Percentiles rank a stretch among this genome's conserved stretches.
Evolutionary conservation across 1,140 invertebrate species (phyloP).

Genomic region (Drosophila funebris): DNA sequence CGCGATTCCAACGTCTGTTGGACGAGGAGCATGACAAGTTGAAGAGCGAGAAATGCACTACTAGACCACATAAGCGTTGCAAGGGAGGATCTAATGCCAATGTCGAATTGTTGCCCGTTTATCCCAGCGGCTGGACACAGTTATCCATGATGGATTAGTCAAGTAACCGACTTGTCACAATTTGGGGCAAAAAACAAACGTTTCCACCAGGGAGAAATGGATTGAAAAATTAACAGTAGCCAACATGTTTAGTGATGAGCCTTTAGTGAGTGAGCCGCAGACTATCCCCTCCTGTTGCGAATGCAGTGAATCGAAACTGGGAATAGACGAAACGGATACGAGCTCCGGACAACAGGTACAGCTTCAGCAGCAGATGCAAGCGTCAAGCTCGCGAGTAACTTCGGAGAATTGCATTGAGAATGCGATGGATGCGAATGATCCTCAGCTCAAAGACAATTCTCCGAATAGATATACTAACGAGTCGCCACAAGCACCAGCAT

Average conservation of each 20-base stretch:
- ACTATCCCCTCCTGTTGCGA: no score
- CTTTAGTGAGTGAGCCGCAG: not conserved
- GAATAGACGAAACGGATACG: not conserved
- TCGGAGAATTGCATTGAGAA: not conserved
- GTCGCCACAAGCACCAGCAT: not conserved
- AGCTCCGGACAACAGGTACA: not conserved
- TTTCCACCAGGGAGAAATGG: not conserved
- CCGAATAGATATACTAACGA: not conserved
- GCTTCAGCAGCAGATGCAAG: not conserved
- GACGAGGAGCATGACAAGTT: not conserved
- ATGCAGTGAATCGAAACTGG: not conserved
- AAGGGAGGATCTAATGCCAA: not conserved
- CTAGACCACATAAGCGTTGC: not conserved
- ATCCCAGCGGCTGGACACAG: slow-evolving; percentile 6
- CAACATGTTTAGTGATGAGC: not conserved
- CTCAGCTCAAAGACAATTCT: not conserved
- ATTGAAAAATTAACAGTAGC: not conserved
- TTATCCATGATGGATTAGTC: not conserved
- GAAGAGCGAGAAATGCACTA: not conserved
- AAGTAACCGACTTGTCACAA: not conserved
- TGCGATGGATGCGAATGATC: not conserved
- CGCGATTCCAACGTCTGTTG: not conserved
- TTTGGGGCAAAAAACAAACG: no score
- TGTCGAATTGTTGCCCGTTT: not conserved
- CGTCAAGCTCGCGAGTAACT: not conserved